These are phyloP conservation scores for Chymomyza amoena DNA, from an alignment of 2,888 invertebrate species.

Conservation along the genomic window DNA sequence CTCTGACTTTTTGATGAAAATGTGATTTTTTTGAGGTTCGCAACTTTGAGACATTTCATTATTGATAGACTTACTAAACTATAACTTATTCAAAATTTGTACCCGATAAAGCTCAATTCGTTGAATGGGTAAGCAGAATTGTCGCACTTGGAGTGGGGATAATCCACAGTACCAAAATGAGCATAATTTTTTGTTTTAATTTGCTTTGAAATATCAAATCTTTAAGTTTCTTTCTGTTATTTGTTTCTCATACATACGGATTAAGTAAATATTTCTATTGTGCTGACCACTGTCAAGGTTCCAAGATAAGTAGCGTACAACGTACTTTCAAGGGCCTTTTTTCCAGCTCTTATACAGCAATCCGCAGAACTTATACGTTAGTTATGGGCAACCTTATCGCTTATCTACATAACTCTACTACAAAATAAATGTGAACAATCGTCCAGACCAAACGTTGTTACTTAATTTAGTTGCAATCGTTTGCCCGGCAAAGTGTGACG, in stretches of 20 bases:
- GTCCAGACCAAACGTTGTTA: constrained; percentile 14
- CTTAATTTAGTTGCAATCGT: constrained; percentile 48
- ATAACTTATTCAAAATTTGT: too few species aligned
- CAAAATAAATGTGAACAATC: constrained; percentile 16
- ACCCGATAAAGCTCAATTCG: too few species aligned
- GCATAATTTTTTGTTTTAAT: too few species aligned
- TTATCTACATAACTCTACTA: constrained; percentile 47
- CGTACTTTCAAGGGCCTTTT: not conserved
- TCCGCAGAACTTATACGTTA: constrained; percentile 25
- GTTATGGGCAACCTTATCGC: constrained; percentile 43
- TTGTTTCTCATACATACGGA: not conserved
- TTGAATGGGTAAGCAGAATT: too few species aligned
- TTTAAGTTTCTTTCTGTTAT: not conserved
- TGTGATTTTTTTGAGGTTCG: too few species aligned
- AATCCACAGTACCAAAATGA: too few species aligned
- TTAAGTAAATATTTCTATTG: not conserved
- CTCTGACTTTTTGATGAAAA: too few species aligned
- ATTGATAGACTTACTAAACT: too few species aligned
- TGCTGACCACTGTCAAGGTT: constrained; percentile 43
- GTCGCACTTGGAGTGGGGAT: too few species aligned
- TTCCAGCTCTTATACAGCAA: constrained; percentile 41
- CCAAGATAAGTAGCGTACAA: constrained; percentile 11
- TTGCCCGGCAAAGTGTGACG: constrained; percentile 34
- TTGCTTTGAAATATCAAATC: not conserved
- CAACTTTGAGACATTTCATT: too few species aligned